These are phyloP conservation scores for Brachypodius melanocephalos DNA, from an alignment of 2,113 vertebrate genomes.

Conservation along the genomic window DNA sequence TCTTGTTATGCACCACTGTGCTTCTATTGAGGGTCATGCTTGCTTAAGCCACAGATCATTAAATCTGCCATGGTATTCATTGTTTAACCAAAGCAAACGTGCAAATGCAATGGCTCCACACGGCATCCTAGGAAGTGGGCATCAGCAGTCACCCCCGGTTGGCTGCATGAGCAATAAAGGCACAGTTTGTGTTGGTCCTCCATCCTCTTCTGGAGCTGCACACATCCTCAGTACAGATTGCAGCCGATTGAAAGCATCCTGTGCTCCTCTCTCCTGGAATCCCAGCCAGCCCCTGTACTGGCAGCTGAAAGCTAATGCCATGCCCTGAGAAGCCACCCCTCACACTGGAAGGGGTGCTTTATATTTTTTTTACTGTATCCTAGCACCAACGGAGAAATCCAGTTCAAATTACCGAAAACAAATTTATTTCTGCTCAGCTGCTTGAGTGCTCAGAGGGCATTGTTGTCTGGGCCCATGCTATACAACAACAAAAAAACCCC, in stretches of 20 bases:
- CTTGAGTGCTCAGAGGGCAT: neutral
- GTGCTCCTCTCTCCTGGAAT: neutral
- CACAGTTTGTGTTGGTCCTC: neutral
- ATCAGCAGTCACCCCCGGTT: neutral
- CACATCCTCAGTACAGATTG: neutral
- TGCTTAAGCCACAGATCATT: neutral
- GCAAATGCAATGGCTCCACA: neutral
- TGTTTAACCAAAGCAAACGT: neutral
- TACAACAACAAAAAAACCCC: neutral
- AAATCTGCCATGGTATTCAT: neutral
- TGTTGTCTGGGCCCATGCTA: neutral
- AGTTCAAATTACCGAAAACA: neutral
- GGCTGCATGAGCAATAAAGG: neutral
- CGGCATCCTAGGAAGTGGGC: neutral
- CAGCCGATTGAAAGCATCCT: neutral
- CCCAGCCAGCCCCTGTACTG: neutral
- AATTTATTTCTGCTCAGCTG: neutral
- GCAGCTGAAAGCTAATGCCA: neutral
- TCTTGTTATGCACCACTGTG: neutral
- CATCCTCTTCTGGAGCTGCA: neutral
- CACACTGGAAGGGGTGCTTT: neutral
- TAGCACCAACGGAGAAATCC: neutral
- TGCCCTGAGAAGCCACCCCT: neutral
- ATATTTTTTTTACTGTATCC: neutral
- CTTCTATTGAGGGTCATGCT: neutral